Evolutionary conservation across 1,140 invertebrate species (phyloP).

Genomic region (Drosophila malerkotliana): DNA sequence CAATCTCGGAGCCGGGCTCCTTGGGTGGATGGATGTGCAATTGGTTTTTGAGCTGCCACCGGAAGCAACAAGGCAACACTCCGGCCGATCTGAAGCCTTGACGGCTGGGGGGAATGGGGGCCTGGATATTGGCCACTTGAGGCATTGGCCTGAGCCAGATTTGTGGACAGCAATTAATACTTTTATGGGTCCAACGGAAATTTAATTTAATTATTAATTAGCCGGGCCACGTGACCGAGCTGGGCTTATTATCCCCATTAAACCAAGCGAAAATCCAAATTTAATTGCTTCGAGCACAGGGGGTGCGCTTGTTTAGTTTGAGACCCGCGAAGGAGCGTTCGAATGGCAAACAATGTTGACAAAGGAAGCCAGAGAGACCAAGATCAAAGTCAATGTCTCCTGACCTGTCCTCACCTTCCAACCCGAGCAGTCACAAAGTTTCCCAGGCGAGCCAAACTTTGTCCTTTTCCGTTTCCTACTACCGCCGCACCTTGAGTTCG

Average conservation of each 20-base stretch:
- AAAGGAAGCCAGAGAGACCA: conserved; percentile 33
- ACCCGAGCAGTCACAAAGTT: conserved; percentile 58
- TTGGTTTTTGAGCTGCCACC: conserved; percentile 61
- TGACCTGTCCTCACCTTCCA: conserved; percentile 62
- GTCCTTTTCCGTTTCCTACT: conserved; percentile 52
- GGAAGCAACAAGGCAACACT: conserved; percentile 73
- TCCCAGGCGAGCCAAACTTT: conserved; percentile 63
- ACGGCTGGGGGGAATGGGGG: conserved; percentile 1
- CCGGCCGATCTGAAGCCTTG: conserved; percentile 52
- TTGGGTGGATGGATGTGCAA: conserved; percentile 36
- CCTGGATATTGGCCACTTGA: conserved; percentile 37
- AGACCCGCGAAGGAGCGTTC: conserved; percentile 51
- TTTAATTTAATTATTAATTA: conserved; percentile 81
- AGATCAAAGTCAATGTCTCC: conserved; percentile 77
- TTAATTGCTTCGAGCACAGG: conserved; percentile 54
- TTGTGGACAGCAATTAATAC: conserved; percentile 71
- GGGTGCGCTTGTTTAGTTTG: conserved; percentile 43
- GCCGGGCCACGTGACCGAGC: conserved; percentile 23
- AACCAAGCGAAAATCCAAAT: conserved; percentile 64
- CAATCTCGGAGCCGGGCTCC: conserved; percentile 51
- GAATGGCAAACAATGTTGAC: conserved; percentile 63
- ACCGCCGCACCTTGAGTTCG: conserved; percentile 30
- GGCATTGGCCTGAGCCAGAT: conserved; percentile 55
- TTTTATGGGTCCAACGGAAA: conserved; percentile 60
- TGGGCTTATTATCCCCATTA: conserved; percentile 68